phyloP scores from a whole-genome alignment of 2,888 invertebrate species.

The Polymixis flavicincta region DNA sequence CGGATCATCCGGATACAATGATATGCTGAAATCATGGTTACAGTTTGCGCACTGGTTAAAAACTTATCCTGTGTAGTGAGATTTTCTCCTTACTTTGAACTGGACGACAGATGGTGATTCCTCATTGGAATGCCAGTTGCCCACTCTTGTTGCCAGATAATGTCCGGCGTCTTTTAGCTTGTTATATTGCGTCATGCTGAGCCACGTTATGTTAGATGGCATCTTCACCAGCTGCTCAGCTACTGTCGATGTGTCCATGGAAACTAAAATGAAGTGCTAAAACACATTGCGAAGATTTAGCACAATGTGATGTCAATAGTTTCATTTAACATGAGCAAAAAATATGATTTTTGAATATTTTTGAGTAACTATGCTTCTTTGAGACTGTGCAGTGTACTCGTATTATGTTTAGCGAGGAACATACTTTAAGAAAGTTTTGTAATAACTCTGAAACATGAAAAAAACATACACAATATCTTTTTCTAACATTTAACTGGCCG shows the following conservation, averaged over 20 bases:
- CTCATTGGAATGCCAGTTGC: slow-evolving; percentile 76
- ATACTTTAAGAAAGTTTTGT: not conserved
- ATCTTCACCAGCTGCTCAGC: slow-evolving; percentile 75
- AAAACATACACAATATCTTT: no score
- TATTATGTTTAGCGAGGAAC: not conserved
- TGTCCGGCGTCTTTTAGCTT: slow-evolving; percentile 77
- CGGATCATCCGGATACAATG: no score
- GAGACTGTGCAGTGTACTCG: not conserved
- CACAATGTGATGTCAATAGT: not conserved
- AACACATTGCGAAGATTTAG: slow-evolving; percentile 39
- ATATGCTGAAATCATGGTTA: no score
- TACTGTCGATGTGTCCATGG: slow-evolving; percentile 81
- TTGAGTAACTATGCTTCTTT: not conserved
- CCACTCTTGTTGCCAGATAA: slow-evolving; percentile 79
- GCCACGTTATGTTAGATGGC: slow-evolving; percentile 84
- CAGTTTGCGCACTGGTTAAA: no score
- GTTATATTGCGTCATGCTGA: slow-evolving; percentile 82
- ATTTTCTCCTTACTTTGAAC: slow-evolving; percentile 76
- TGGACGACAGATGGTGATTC: slow-evolving; percentile 75
- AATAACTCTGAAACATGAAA: no score
- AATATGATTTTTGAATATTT: not conserved
- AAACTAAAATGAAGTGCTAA: slow-evolving; percentile 83
- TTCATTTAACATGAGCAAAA: not conserved
- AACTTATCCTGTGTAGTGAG: no score
- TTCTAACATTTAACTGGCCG: no score